Evolutionary conservation across 1,140 invertebrate genomes (phyloP), one percentile per base, ranked within the genome.

Genomic region (Drosophila lini): DNA sequence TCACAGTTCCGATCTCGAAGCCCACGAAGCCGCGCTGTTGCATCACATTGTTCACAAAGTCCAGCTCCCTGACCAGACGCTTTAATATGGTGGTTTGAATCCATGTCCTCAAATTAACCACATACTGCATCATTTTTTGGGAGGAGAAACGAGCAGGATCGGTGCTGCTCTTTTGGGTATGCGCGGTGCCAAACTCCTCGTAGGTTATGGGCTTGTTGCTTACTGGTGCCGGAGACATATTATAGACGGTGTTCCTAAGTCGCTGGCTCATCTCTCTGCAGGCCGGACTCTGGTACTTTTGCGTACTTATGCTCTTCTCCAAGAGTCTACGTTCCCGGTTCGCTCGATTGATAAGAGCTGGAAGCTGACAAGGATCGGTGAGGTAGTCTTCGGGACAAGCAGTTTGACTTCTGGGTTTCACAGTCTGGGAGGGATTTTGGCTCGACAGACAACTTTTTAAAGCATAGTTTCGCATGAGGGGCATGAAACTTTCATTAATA

Each of bases 21-120:
- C 97, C 96, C 10, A 94, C 94, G 42, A 96, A 92, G 5, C 96
- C 96, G 25, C 95, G 94, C 60, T 94, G 94, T 34, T 94, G 92
- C 42, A 97, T 92, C 11, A 94, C 92, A 25, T 93, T 92, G 86
- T 97, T 95, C 15, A 96, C 94, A 57, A 92, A 92, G 42, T 95
- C 94, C 61, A 97, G 96, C 93, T 97, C 96, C 38, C 91, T 92
- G 1, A 95, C 94, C 16, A 97, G 88, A 41, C 95, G 93, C 77
- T 94, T 93, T 13, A 97, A 86, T 60, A 97, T 95, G 3, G 96
- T 97, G 77, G 94, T 94, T 36, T 95, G 95, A 38, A 97, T 94
- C 96, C 96, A 97, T 65, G 73, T 91, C 60, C 88, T 59, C 10
- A 92, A 58, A 75, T 92, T 92, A 25, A 67, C 74, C 28, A 92